Base-by-base conservation (phyloP, 2,113 vertebrate genomes). In the Muscicapa adusta region DNA sequence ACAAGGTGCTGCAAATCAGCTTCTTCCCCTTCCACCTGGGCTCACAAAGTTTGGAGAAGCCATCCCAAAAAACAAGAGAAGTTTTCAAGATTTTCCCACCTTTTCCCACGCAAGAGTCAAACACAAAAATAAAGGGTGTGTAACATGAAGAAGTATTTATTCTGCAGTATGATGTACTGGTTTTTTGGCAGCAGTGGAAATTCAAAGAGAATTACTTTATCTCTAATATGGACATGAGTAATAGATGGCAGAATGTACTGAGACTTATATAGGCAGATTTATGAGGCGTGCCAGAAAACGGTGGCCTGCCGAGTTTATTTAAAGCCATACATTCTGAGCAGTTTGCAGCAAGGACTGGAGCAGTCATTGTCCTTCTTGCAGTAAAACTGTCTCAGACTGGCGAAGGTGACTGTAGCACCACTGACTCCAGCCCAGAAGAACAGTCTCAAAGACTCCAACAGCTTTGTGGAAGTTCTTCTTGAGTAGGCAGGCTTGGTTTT, bases 241-340 rank as follows among this genome's bases (percentile, higher is more conserved):
- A 96, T 96, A 96, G 95, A 88, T 95, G 74, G 84, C 94, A 94
- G 85, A 96, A 96, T 91, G 95, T 95, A 78, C 93, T 85, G 89
- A 95, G 89, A 94, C 89, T 94, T 95, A 94, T 92, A 97, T 56
- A 95, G 95, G 79, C 94, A 96, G 95, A 96, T 96, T 97, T 96
- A 94, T 94, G 95, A 92, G 79, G 82, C 60, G n/a, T 94, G 89
- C 94, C 96, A 94, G 95, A 94, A 96, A 88, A 91, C 81, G 85
- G 89, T 91, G 88, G 93, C 57, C 85, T 29, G 42, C 57, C 0
- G 60, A 82, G 71, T 96, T 95, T 96, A 91, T 96, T 97, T 96
- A 96, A 95, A 95, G 88, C 71, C 85, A 25, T 51, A 78, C 72
- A 82, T 74, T 80, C 56, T 63, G 85, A 95, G 76, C 8, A 75